Evolutionary conservation across 2,888 invertebrate species (phyloP).

Genomic region (Myathropa florea): DNA sequence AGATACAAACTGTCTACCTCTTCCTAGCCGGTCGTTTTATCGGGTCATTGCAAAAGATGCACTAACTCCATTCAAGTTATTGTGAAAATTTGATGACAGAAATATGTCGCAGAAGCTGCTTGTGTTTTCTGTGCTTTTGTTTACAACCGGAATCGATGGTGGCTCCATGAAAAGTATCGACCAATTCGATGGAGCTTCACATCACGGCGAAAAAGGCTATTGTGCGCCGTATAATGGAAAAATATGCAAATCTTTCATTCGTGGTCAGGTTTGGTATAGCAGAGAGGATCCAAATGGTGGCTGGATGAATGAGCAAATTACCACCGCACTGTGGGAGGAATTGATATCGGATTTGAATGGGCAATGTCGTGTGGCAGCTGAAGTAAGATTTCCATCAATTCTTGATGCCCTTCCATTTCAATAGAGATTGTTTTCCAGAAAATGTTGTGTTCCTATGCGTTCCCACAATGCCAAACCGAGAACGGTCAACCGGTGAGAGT

Average conservation of each 20-base stretch:
- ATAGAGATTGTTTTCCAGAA: slow-evolving; percentile 81
- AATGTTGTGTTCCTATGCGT: slow-evolving; percentile 94
- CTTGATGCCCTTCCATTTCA: too few species aligned
- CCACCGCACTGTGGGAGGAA: slow-evolving; percentile 92
- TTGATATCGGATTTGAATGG: slow-evolving; percentile 89
- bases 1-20: slow-evolving; percentile 1
- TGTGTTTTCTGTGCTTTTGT: slow-evolving; percentile 75
- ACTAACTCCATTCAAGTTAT: slow-evolving; percentile 49
- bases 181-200: slow-evolving; percentile 73
- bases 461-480: slow-evolving; percentile 90
- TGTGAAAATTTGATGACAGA: slow-evolving; percentile 8
- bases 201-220: slow-evolving; percentile 83
- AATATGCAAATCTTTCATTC: slow-evolving; percentile 86
- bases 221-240: slow-evolving; percentile 94
- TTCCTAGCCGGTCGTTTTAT: background rate
- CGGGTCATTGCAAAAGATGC: slow-evolving; percentile 20
- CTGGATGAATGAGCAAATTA: slow-evolving; percentile 92
- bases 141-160: slow-evolving; percentile 73
- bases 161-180: slow-evolving; percentile 75
- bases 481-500: slow-evolving; percentile 86
- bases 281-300: slow-evolving; percentile 84
- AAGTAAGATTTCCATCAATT: slow-evolving; percentile 81
- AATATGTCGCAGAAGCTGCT: slow-evolving; percentile 54
- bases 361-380: slow-evolving; percentile 92
- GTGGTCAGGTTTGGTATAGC: slow-evolving; percentile 89